Percentiles rank a stretch among this genome's conserved stretches.
Conservation (phyloP, 2,888 invertebrate species). For the Dryomyza anilis region DNA sequence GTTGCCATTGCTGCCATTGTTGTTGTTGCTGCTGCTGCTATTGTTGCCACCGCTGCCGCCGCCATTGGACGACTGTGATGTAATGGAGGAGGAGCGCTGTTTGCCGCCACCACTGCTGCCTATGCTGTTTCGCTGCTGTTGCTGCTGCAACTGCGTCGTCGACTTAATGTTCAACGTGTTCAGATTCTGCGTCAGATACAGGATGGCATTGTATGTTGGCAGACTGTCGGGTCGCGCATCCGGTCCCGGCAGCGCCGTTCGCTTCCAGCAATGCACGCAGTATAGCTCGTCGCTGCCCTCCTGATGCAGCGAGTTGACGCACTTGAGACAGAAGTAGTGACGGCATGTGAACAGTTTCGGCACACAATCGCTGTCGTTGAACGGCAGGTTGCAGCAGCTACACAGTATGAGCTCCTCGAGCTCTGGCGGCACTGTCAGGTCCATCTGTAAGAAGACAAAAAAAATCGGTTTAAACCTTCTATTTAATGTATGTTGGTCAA, state of each 20-base stretch:
- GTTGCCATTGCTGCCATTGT: slow-evolving; percentile 16
- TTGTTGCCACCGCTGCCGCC: slow-evolving; percentile 31
- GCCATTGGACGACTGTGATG: slow-evolving; percentile 35
- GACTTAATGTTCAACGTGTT: slow-evolving; percentile 63
- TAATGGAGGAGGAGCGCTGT: slow-evolving; percentile 38
- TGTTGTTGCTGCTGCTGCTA: slow-evolving; percentile 29
- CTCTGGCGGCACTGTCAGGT: slow-evolving; percentile 69
- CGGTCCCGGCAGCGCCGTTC: slow-evolving; percentile 69
- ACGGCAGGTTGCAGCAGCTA: slow-evolving; percentile 76
- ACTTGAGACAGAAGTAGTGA: slow-evolving; percentile 78
- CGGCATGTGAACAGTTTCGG: slow-evolving; percentile 77
- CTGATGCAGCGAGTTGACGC: slow-evolving; percentile 71
- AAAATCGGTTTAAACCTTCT: too few relatives aligned
- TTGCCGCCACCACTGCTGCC: slow-evolving; percentile 25
- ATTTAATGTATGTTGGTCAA: too few relatives aligned
- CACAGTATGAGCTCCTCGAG: slow-evolving; percentile 77
- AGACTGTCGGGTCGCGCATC: slow-evolving; percentile 71
- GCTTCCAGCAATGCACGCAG: slow-evolving; percentile 77
- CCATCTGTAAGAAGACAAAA: slow-evolving; percentile 60
- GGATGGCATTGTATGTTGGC: slow-evolving; percentile 72
- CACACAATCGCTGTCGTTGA: slow-evolving; percentile 74
- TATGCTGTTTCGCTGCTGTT: slow-evolving; percentile 2
- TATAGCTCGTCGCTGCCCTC: slow-evolving; percentile 73
- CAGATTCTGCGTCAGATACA: slow-evolving; percentile 71
- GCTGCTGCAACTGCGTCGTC: slow-evolving; percentile 37